Evolutionary conservation across 64 coral and sea anemone genomes (phyloP).

Genomic region (Dendronephthya gigantea): DNA sequence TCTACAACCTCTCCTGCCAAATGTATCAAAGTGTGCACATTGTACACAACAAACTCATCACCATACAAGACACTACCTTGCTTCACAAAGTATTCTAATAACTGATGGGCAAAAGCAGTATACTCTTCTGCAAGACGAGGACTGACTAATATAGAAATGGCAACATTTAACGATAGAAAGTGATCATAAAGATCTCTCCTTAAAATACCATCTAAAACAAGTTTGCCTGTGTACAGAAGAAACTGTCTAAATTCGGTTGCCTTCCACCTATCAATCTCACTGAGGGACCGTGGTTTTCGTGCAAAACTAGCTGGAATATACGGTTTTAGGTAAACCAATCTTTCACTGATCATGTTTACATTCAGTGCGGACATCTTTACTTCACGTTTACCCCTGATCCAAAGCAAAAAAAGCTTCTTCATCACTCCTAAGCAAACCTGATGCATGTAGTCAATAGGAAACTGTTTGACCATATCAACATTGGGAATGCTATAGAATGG

Average conservation of each 20-base stretch:
- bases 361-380: background rate
- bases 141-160: background rate
- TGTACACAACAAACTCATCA: background rate
- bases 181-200: background rate
- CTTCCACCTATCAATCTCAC: background rate
- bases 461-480: background rate
- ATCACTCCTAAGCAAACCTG: background rate
- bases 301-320: background rate
- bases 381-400: background rate
- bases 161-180: background rate
- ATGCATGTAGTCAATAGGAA: background rate
- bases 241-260: conserved; percentile 9
- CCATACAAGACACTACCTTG: too few relatives aligned
- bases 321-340: background rate
- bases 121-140: background rate
- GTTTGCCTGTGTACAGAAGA: background rate
- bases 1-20: background rate
- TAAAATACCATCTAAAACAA: conserved; percentile 5
- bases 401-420: background rate
- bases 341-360: background rate
- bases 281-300: background rate
- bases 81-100: background rate
- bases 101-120: background rate
- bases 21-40: background rate
- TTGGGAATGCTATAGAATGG: background rate